phyloP scores from a whole-genome alignment of 2,888 invertebrate species.

The Scelioninae gen. 1 region DNA sequence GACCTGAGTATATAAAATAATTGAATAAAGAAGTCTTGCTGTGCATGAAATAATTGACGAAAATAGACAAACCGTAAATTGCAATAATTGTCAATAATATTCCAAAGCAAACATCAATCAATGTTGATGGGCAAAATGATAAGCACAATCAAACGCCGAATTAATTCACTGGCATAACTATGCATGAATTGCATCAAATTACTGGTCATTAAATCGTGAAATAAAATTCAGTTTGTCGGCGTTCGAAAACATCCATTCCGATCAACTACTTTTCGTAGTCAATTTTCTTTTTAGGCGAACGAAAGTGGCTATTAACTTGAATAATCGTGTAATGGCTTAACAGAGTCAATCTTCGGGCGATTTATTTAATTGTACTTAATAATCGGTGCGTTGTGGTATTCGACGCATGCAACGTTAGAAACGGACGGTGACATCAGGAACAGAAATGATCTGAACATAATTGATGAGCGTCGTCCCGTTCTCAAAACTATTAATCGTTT shows the following conservation, averaged over 20 bases:
- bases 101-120: conserved; percentile 16
- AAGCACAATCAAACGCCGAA: conserved; percentile 9
- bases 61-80: neutral
- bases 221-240: conserved; percentile 16
- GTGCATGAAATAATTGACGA: neutral
- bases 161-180: conserved; percentile 11
- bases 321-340: conserved; percentile 21
- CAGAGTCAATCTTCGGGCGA: conserved; percentile 14
- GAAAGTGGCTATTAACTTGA: conserved; percentile 16
- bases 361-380: conserved; percentile 55
- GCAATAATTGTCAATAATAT: neutral
- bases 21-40: no score
- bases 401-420: conserved; percentile 33
- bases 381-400: conserved; percentile 21
- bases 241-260: neutral
- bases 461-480: conserved; percentile 18
- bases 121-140: conserved; percentile 5
- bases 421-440: conserved; percentile 36
- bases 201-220: conserved; percentile 20
- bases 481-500: conserved; percentile 48
- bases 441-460: conserved; percentile 14
- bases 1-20: no score
- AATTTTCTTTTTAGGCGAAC: conserved; percentile 7
- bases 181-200: conserved; percentile 27
- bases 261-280: conserved; percentile 3